Evolutionary conservation across 2,888 invertebrate genomes (phyloP), one percentile per base, ranked within the genome.

Genomic region (Plutella xylostella): DNA sequence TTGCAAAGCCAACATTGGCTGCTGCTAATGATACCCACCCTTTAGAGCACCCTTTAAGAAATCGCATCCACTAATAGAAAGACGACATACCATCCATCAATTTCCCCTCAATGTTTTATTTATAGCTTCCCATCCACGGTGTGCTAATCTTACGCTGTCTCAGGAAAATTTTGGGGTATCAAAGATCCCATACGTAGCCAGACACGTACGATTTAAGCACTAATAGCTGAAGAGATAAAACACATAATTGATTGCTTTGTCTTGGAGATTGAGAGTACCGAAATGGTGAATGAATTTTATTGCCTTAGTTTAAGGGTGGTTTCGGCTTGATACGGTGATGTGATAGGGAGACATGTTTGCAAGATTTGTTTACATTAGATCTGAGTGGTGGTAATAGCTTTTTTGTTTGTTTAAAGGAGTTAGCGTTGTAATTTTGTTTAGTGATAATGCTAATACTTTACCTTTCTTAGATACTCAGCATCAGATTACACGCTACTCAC

Each of bases 71-170:
- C 80, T 82, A 83, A 82, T 82, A 83, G 82, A 83, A 83, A 45
- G 76, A 68, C 71, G 78, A 75, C 75, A 75, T 68, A 72, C 77
- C 66, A 83, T 83, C 82, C 78, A 83, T 83, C 82, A 83, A 56
- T 54, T 72, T 79, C 78, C 72, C 69, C 65, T 67, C 78, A 63
- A 80, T 82, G 80, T 80, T 80, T 82, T 82, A 82, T 82, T 82
- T 82, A 82, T 80, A 66, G 80, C 74, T 21, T 38, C 12, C 21
- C n/a, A 76, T 72, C 65, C 68, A 66, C 65, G 55, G 71, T 68
- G 68, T 71, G 79, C 78, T 83, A 82, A 83, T 82, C 82, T 80
- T 82, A 80, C 82, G 80, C 82, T 83, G 82, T 83, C 82, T 79
- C 73, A 6, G 69, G n/a, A n/a, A n/a, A 77, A 77, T 76, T 79